phyloP scores from a whole-genome alignment of 2,797 vertebrate genomes.

The Tapirus indicus region DNA sequence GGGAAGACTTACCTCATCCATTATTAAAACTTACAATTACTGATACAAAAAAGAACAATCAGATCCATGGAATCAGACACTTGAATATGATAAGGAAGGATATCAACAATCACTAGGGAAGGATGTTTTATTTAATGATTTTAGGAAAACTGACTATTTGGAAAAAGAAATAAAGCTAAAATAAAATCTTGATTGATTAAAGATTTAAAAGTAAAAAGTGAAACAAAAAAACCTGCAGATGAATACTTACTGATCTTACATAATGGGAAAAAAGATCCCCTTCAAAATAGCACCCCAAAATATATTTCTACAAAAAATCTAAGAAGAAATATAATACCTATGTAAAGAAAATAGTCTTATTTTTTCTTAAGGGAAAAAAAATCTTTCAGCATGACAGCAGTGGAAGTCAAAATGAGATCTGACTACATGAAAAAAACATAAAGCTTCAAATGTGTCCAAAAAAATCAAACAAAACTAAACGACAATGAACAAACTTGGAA shows the following conservation, averaged over 20 bases:
- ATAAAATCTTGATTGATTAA: neutral
- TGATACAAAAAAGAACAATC: neutral
- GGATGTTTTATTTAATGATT: neutral
- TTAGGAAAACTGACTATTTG: neutral
- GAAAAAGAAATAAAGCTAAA: neutral
- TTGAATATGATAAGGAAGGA: neutral
- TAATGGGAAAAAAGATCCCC: neutral
- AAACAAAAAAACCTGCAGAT: neutral
- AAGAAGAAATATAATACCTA: neutral
- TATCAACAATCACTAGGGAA: neutral
- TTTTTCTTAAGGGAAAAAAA: neutral
- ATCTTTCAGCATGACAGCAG: neutral
- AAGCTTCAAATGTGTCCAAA: neutral
- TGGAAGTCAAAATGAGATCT: neutral
- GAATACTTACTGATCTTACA: neutral
- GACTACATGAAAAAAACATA: neutral
- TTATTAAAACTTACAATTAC: neutral
- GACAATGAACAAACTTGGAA: neutral
- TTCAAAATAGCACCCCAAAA: neutral
- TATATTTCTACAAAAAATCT: neutral
- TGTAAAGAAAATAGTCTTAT: neutral
- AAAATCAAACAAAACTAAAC: constrained; percentile 5
- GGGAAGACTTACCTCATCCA: neutral
- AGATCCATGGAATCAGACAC: neutral
- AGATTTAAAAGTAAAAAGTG: constrained; percentile 10